phyloP scores from a whole-genome alignment of 1,140 invertebrate species.

The Plodia interpunctella region DNA sequence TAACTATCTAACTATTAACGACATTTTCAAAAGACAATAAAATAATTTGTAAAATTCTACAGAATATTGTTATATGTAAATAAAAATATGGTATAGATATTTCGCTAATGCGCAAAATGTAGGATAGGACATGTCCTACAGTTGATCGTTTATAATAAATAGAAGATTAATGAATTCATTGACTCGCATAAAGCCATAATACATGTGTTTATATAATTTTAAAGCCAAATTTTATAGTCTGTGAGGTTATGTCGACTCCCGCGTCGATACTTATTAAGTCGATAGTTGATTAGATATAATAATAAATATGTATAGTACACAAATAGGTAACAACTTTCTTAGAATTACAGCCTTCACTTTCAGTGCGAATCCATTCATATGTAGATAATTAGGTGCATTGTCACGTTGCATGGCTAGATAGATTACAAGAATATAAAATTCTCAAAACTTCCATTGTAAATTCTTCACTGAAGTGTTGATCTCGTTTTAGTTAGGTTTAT shows the following conservation, averaged over 20 bases:
- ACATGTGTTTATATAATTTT: conserved; percentile 70
- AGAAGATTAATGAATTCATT: conserved; percentile 64
- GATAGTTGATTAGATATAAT: conserved; percentile 63
- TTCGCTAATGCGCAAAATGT: conserved; percentile 52
- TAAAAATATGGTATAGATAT: conserved; percentile 63
- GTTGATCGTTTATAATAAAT: conserved; percentile 46
- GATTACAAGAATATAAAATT: conserved; percentile 1
- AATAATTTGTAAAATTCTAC: conserved; percentile 67
- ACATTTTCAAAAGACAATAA: conserved; percentile 54
- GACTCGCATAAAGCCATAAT: conserved; percentile 72
- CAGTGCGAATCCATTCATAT: conserved; percentile 27
- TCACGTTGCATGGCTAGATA: conserved; percentile 1
- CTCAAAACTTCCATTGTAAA: not conserved
- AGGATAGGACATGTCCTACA: conserved; percentile 37
- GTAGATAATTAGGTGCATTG: conserved; percentile 2
- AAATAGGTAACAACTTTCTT: conserved; percentile 70
- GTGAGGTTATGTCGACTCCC: conserved; percentile 66
- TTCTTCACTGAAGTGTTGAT: not conserved
- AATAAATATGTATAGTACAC: conserved; percentile 61
- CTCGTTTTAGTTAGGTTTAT: not conserved
- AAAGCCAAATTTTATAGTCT: conserved; percentile 75
- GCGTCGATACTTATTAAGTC: conserved; percentile 60
- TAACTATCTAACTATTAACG: conserved; percentile 43
- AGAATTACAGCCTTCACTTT: conserved; percentile 56
- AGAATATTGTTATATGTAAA: conserved; percentile 67